Base-by-base conservation (phyloP, 2,113 vertebrate species). In the Abramis brama region DNA sequence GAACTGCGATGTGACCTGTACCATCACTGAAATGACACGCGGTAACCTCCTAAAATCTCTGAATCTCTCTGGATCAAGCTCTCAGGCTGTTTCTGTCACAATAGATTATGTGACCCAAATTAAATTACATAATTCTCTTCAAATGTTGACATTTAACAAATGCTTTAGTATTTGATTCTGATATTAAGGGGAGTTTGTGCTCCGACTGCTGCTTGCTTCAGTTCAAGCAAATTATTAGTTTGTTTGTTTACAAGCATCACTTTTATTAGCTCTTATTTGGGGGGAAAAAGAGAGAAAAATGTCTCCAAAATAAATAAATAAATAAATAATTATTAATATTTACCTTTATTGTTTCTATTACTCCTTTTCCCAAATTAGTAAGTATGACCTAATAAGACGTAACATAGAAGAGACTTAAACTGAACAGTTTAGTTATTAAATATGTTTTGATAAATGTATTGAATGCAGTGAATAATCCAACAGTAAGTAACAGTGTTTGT, bases 71-170 rank as follows among this genome's bases (percentile, higher is more conserved):
- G 68, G 68, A 71, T 71, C 68, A 71, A 10, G 21, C 19, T 71
- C 19, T 71, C 68, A 12, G 5, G 68, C 68, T 71, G 36, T 71
- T 71, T 71, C 68, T 43, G 68, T 71, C 68, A 71, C 68, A 71
- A 43, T 0, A 43, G 36, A 71, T 71, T 6, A 9, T 43, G 68
- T 71, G 68, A 71, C 36, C 36, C 36, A 43, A 70, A 71, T 71
- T 43, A 36, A 71, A 43, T 71, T 71, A 71, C 36, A 43, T 36
- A 71, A 71, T 21, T 71, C 68, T 11, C 68, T 71, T 71, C 68
- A 39, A 39, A 71, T 43, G 68, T n/a, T 71, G 68, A 71, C 68
- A 71, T 71, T 71, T 71, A 43, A 43, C 36, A 71, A 71, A 71
- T 43, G 36, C 36, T n/a, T 43, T 71, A 39, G 68, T 39, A 39